Conservation (phyloP, 2,113 vertebrate species). For the Burhinus oedicnemus region DNA sequence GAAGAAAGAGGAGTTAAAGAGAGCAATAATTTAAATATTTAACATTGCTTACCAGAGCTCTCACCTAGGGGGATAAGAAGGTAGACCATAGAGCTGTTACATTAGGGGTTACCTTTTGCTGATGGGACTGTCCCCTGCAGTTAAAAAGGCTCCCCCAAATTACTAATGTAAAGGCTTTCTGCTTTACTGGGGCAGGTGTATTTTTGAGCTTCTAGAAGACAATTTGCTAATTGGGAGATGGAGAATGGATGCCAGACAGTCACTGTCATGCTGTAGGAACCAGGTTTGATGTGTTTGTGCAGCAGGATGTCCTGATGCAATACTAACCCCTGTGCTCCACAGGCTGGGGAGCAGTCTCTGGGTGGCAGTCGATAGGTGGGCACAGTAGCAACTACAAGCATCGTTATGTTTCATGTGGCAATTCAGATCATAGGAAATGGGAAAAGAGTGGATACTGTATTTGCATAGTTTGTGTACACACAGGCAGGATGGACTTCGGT, state of each 20-base stretch:
- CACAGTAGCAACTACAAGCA: neutral
- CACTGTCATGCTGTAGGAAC: neutral
- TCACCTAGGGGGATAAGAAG: neutral
- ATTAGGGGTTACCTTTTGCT: neutral
- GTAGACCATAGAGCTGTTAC: neutral
- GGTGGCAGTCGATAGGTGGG: accelerated
- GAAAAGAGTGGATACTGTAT: neutral
- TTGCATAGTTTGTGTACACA: neutral
- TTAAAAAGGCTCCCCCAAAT: neutral
- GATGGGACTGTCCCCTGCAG: neutral
- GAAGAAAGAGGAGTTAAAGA: neutral
- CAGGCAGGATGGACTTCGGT: neutral
- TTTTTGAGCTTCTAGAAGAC: neutral
- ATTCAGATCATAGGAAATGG: neutral
- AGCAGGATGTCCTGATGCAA: neutral
- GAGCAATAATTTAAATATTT: neutral
- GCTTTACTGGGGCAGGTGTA: neutral
- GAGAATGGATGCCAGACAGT: neutral
- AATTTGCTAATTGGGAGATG: neutral
- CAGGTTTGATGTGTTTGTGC: neutral
- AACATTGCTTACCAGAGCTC: neutral
- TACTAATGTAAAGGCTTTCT: neutral
- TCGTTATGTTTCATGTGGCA: neutral
- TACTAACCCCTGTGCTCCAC: neutral
- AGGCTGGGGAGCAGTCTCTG: neutral